Evolutionary conservation across 1,140 invertebrate species (phyloP), one percentile per base, ranked within the genome.

Genomic region (Sipha flava): DNA sequence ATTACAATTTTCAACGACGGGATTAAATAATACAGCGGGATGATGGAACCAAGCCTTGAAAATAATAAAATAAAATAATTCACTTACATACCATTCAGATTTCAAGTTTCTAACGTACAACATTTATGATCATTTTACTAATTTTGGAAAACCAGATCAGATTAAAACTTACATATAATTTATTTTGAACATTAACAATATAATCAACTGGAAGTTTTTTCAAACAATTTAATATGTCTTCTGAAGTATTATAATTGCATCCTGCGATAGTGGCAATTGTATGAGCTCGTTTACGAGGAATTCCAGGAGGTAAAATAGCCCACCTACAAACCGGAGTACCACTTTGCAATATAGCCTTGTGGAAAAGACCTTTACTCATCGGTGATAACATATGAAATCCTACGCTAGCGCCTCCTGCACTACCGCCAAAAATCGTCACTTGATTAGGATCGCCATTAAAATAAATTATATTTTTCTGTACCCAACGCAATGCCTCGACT

Each of bases 211-310:
- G 82, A 62, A 88, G 79, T 81, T 87, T 84, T 81, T 87, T 87
- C 3, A 91, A 82, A 83, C 90, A 91, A 29, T 85, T 85, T 0
- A 90, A 83, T 83, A 90, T 87, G n/a, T 86, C 85, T 31, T 88
- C 83, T 3, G 86, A 83, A 23, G 87, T 85, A 16, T 85, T 83
- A 3, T 84, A 86, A 0, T 89, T 88, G 84, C 90, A 91, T 18
- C 86, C 87, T 40, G 89, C 88, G 14, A 84, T 82, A n/a, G 84
- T 82, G 0, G 90, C 90, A 21, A 90, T 82, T 0, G 77, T 23
- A 1, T 49, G 18, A 0, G 77, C 37, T 1, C 77, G 54, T 62
- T 47, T 47, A 3, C 43, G 34, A 3, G 37, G 0, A 6, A 64
- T 2, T 21, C 59, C 57, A 3, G 45, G 26, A 3, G 54, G 12